Evolutionary conservation across 2,888 invertebrate genomes (phyloP).

Genomic region (Crematogaster levior): DNA sequence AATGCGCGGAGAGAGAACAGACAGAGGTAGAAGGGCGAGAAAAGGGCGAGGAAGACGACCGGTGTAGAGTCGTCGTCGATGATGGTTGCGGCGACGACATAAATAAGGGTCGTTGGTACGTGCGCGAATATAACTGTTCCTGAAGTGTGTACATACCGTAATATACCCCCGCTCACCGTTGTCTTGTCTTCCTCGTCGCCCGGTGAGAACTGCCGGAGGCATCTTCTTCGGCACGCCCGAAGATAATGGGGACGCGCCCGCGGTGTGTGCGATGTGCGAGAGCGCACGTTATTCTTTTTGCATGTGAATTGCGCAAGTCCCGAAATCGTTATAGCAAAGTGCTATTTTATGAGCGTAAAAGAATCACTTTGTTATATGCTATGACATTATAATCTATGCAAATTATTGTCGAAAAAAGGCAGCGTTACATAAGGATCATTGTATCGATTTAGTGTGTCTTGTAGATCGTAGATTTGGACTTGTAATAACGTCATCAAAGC

Average conservation of each 20-base stretch:
- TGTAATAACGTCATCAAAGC: neutral
- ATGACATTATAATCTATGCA: neutral
- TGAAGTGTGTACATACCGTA: constrained; percentile 52
- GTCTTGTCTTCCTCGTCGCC: constrained; percentile 25
- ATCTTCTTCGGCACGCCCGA: constrained; percentile 43
- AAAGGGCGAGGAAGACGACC: constrained; percentile 63
- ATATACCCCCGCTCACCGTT: constrained; percentile 32
- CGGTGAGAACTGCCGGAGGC: constrained; percentile 58
- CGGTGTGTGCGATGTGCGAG: neutral
- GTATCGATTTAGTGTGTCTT: neutral
- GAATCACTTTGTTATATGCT: neutral
- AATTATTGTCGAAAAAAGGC: neutral
- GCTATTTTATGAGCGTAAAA: neutral
- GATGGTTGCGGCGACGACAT: constrained; percentile 61
- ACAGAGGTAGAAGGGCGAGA: constrained; percentile 52
- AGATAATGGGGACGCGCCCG: constrained; percentile 51
- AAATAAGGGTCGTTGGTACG: constrained; percentile 71
- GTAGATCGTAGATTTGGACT: neutral
- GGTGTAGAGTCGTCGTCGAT: constrained; percentile 23
- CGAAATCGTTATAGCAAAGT: constrained; percentile 19
- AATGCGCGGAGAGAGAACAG: constrained; percentile 55
- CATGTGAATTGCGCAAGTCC: neutral
- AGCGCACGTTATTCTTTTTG: constrained; percentile 26
- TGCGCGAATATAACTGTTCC: constrained; percentile 67
- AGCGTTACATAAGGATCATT: neutral